Evolutionary conservation across 2,888 invertebrate genomes (phyloP).

Genomic region (Neoitamus cyanurus): DNA sequence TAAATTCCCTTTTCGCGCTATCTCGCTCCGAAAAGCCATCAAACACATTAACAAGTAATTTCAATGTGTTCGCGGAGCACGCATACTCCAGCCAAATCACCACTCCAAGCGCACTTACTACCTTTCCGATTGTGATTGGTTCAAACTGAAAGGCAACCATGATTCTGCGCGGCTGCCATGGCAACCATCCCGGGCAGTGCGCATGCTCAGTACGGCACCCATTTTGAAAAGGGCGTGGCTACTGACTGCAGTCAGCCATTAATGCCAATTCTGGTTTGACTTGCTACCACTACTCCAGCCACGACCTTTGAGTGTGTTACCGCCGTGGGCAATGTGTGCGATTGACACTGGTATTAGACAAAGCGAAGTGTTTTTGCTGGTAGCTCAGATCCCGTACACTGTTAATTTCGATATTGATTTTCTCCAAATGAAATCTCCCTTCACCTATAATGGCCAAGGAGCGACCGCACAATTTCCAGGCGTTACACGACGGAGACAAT

Average conservation of each 20-base stretch:
- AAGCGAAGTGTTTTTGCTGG: not conserved
- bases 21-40: not conserved
- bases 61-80: not conserved
- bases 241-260: not conserved
- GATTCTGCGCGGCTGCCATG: conserved; percentile 14
- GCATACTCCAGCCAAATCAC: not conserved
- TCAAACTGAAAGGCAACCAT: not conserved
- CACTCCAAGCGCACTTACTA: not conserved
- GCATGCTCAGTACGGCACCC: conserved; percentile 1
- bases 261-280: too few species aligned
- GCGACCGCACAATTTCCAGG: not conserved
- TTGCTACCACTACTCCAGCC: not conserved
- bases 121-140: not conserved
- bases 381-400: conserved; percentile 31
- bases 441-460: not conserved
- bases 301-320: not conserved
- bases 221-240: conserved; percentile 33
- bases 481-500: not conserved
- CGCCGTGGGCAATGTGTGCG: not conserved
- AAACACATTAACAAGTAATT: conserved; percentile 14
- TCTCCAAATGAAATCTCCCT: not conserved
- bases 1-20: conserved; percentile 22
- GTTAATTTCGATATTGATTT: conserved; percentile 37
- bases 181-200: not conserved
- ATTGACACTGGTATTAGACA: not conserved